phyloP scores from a whole-genome alignment of 2,797 vertebrate species.

The Pangasius krempfi region DNA sequence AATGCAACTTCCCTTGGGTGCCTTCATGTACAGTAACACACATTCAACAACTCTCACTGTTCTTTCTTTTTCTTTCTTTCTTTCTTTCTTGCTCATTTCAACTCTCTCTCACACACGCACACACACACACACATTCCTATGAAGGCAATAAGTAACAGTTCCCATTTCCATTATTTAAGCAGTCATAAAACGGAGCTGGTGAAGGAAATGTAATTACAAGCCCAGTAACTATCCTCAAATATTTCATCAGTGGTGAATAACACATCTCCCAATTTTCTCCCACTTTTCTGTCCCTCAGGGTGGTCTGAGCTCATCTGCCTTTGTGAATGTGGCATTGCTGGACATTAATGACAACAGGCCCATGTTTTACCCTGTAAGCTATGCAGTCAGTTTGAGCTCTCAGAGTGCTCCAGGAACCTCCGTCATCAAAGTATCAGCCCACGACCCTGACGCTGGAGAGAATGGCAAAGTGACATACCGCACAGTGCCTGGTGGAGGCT shows the following conservation, averaged over 20 bases:
- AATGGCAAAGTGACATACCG: constrained; percentile 88
- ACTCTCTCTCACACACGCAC: background rate
- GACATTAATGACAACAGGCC: constrained; percentile 94
- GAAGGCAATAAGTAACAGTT: background rate
- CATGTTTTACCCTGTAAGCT: constrained; percentile 89
- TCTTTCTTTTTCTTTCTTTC: background rate
- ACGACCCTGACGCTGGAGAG: constrained; percentile 88
- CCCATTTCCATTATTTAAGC: constrained; percentile 63
- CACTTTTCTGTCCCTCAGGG: constrained; percentile 74
- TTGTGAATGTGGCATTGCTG: constrained; percentile 85
- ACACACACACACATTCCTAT: background rate
- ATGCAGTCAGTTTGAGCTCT: constrained; percentile 90
- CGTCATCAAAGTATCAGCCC: constrained; percentile 88
- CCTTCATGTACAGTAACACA: background rate
- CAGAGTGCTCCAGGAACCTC: constrained; percentile 91
- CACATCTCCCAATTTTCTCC: background rate
- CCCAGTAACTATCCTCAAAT: constrained; percentile 28
- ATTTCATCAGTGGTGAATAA: background rate
- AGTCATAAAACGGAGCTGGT: constrained; percentile 59
- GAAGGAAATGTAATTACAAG: constrained; percentile 58
- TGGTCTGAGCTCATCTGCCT: constrained; percentile 85
- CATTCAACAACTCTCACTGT: background rate
- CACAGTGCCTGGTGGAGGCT: constrained; percentile 81
- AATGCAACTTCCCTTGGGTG: background rate
- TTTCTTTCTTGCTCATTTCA: constrained; percentile 34